Evolutionary conservation across 2,888 invertebrate species (phyloP).

Genomic region (Brachyopa scutellaris): DNA sequence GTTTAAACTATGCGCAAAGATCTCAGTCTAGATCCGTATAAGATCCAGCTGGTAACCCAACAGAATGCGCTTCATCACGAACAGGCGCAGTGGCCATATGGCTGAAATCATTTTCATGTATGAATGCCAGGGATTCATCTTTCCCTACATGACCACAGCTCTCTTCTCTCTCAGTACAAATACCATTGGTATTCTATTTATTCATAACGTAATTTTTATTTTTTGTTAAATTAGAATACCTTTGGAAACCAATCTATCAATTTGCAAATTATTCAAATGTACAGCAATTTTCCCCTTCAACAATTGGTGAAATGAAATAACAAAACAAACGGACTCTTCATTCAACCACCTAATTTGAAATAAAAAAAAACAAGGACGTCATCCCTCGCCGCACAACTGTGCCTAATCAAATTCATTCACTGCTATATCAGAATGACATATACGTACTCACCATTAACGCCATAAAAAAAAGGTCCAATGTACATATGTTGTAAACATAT

Average conservation of each 20-base stretch:
- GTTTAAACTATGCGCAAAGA: too few relatives aligned
- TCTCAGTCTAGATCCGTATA: too few relatives aligned
- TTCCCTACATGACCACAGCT: too few relatives aligned
- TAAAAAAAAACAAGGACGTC: constrained; percentile 33
- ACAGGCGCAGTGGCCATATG: too few relatives aligned
- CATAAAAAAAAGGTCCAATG: constrained; percentile 20
- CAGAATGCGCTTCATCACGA: too few relatives aligned
- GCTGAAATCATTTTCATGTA: too few relatives aligned
- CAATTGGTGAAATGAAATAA: constrained; percentile 1
- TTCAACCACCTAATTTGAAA: constrained; percentile 52
- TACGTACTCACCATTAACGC: constrained; percentile 40
- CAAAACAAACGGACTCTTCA: constrained; percentile 4
- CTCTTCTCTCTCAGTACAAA: too few relatives aligned
- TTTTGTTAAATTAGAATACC: too few relatives aligned
- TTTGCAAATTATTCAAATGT: constrained; percentile 69
- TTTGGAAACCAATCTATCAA: constrained; percentile 62
- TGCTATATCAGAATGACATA: constrained; percentile 55
- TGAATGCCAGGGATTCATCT: too few relatives aligned
- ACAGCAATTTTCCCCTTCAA: constrained; percentile 36
- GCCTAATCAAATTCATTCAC: constrained; percentile 69
- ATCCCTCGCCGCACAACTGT: constrained; percentile 57
- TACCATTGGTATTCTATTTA: too few relatives aligned
- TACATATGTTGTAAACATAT: constrained; percentile 71
- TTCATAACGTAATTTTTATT: too few relatives aligned
- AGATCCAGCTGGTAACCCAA: too few relatives aligned